Evolutionary conservation across 1,140 invertebrate genomes (phyloP).

Genomic region (Zophobas atratus): DNA sequence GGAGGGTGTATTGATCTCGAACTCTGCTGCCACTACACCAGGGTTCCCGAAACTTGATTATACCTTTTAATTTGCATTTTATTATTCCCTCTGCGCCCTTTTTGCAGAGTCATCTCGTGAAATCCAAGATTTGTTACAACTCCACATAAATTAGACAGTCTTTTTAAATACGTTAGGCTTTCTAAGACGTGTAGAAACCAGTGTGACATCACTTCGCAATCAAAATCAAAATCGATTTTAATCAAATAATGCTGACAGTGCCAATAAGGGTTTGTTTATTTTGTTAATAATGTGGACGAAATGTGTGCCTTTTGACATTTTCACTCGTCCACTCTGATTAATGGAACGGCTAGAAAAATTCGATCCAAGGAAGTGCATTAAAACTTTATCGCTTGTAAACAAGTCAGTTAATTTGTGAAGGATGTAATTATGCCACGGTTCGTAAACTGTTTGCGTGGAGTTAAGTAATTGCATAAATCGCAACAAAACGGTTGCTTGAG

Average conservation of each 20-base stretch:
- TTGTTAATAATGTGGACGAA: too few relatives aligned
- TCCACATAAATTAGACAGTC: too few relatives aligned
- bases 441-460: constrained; percentile 33
- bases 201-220: too few relatives aligned
- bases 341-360: neutral
- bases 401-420: constrained; percentile 25
- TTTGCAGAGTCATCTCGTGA: neutral
- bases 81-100: neutral
- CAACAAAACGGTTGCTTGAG: constrained; percentile 8
- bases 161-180: too few relatives aligned
- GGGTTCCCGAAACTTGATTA: neutral
- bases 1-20: constrained; percentile 37
- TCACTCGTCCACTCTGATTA: too few relatives aligned
- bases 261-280: too few relatives aligned
- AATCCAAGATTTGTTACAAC: neutral
- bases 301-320: too few relatives aligned
- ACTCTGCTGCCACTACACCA: neutral
- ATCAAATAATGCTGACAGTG: too few relatives aligned
- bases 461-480: constrained; percentile 16
- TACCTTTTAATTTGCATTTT: neutral
- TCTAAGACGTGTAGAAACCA: too few relatives aligned
- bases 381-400: constrained; percentile 40
- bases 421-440: constrained; percentile 22
- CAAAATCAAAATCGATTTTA: too few relatives aligned
- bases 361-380: constrained; percentile 31